Conservation (phyloP, 2,113 vertebrate species). For the Bucco capensis region DNA sequence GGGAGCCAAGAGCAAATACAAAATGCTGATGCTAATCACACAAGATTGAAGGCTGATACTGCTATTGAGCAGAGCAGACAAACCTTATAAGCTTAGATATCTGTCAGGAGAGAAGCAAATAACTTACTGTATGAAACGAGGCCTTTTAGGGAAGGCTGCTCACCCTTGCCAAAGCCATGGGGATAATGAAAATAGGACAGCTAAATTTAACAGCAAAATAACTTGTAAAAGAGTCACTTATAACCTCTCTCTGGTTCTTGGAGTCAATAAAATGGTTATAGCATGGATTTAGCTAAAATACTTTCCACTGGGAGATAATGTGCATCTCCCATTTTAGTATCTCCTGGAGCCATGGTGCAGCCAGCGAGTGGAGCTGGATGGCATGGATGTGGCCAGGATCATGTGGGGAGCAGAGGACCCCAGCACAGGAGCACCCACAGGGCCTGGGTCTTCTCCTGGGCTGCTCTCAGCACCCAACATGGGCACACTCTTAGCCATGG, state of each 20-base stretch:
- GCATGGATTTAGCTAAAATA: conserved; percentile 51
- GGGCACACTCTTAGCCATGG: neutral
- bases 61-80: conserved; percentile 38
- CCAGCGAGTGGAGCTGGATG: rapidly evolving
- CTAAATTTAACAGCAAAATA: conserved; percentile 70
- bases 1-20: neutral
- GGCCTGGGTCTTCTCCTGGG: neutral
- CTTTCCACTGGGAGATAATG: conserved; percentile 26
- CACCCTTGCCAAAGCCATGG: conserved; percentile 61
- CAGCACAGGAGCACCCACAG: rapidly evolving
- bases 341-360: neutral
- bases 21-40: neutral
- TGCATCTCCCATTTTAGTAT: neutral
- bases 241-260: conserved; percentile 34
- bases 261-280: conserved; percentile 55
- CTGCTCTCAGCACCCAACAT: neutral
- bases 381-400: rapidly evolving
- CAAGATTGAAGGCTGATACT: conserved; percentile 58
- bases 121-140: conserved; percentile 61
- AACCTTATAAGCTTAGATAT: conserved; percentile 73
- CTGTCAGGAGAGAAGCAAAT: conserved; percentile 48
- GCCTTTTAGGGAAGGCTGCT: conserved; percentile 66
- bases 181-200: conserved; percentile 68
- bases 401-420: neutral
- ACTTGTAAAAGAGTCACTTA: conserved; percentile 60